Conservation (phyloP, 2,888 invertebrate genomes). For the Eilema griseolum region DNA sequence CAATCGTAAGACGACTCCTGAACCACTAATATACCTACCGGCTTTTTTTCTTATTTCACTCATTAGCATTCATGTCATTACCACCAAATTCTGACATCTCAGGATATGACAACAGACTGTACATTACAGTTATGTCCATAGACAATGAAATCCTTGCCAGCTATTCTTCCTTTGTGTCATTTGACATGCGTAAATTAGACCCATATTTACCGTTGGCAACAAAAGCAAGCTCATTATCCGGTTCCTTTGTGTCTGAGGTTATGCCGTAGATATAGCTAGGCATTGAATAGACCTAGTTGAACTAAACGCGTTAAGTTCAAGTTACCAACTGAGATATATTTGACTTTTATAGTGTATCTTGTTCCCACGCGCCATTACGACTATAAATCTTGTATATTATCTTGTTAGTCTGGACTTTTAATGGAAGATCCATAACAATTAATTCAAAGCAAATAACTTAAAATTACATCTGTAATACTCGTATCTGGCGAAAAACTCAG, state of each 20-base stretch:
- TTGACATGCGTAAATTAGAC: conserved; percentile 33
- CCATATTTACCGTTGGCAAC: conserved; percentile 18
- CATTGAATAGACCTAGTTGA: neutral
- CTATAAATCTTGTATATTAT: neutral
- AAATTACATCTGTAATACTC: too few relatives aligned
- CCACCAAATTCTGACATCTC: neutral
- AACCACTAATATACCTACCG: neutral
- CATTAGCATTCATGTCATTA: neutral
- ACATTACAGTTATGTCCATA: conserved; percentile 17
- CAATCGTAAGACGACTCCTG: neutral
- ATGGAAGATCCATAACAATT: neutral
- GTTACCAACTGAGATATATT: neutral
- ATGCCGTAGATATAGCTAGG: conserved; percentile 6
- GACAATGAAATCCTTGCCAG: conserved; percentile 30
- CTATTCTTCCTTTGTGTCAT: conserved; percentile 27
- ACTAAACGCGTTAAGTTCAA: neutral
- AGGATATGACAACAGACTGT: neutral
- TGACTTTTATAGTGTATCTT: neutral
- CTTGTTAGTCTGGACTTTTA: neutral
- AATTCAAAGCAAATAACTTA: neutral
- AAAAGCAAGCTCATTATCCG: conserved; percentile 24
- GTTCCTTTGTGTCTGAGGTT: conserved; percentile 13
- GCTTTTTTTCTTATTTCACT: neutral
- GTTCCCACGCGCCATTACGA: neutral
- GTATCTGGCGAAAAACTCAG: too few relatives aligned